Conservation (phyloP, 2,888 invertebrate species). For the Scrobipalpa atriplicella region DNA sequence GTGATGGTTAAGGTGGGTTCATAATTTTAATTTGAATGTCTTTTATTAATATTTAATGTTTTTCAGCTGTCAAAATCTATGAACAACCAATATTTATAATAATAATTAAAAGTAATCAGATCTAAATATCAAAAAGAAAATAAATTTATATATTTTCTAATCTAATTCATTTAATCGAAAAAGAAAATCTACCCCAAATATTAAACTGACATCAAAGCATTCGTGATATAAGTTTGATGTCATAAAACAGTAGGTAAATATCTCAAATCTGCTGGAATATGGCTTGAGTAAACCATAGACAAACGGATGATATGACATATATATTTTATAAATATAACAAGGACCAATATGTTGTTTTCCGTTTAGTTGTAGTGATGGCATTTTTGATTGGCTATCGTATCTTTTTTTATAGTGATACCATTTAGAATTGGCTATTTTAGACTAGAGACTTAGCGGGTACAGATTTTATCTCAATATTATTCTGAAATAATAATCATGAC, state of each 20-base stretch:
- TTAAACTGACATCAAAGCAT: not conserved
- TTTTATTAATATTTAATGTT: not conserved
- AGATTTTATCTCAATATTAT: not conserved
- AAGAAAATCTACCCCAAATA: not conserved
- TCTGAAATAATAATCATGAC: not conserved
- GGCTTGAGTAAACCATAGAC: conserved; percentile 39
- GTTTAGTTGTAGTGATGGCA: conserved; percentile 30
- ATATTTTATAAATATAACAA: conserved; percentile 63
- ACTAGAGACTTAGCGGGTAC: too few relatives aligned
- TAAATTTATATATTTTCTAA: not conserved
- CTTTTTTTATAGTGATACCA: not conserved
- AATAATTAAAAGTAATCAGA: conserved; percentile 4
- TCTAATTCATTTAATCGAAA: not conserved
- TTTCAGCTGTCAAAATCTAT: conserved; percentile 3
- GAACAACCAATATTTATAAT: not conserved
- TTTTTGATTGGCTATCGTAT: conserved; percentile 9
- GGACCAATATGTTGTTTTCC: conserved; percentile 63
- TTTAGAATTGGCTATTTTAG: conserved; percentile 1
- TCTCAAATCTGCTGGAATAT: too few relatives aligned
- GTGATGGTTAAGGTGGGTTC: conserved; percentile 11
- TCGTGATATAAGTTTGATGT: too few relatives aligned
- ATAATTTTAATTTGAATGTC: not conserved
- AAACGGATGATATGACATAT: conserved; percentile 40
- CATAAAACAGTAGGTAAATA: too few relatives aligned
- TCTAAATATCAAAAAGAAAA: not conserved